Conservation (phyloP, 1,140 invertebrate species). For the Drosophila biarmipes region DNA sequence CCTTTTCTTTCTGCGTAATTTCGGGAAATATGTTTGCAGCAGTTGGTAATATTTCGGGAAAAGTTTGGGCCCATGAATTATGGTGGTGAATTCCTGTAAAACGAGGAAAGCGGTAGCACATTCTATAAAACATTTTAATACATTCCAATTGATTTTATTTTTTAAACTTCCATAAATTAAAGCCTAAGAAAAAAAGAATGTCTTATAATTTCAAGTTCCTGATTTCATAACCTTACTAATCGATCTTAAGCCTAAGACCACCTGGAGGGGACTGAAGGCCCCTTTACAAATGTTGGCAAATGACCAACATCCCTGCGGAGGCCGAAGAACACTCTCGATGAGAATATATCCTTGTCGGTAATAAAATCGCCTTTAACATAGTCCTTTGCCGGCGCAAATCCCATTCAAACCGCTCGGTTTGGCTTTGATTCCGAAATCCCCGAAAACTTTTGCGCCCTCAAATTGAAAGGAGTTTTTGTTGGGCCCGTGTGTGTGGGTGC, state of each 20-base stretch:
- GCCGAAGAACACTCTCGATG: slow-evolving; percentile 6
- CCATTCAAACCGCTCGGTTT: slow-evolving; percentile 51
- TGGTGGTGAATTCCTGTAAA: neutral
- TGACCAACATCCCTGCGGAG: slow-evolving; percentile 29
- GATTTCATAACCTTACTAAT: neutral
- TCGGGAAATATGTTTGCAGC: slow-evolving; percentile 10
- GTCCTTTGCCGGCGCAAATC: slow-evolving; percentile 53
- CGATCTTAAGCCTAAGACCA: neutral
- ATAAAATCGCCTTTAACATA: slow-evolving; percentile 49
- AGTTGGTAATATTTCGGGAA: slow-evolving; percentile 8
- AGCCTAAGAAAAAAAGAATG: neutral
- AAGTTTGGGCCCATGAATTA: slow-evolving; percentile 31
- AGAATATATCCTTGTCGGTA: slow-evolving; percentile 41
- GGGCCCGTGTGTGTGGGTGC: slow-evolving; percentile 10
- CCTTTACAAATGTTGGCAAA: slow-evolving; percentile 17
- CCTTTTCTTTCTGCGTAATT: slow-evolving; percentile 43
- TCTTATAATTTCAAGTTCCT: neutral
- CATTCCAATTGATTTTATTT: neutral
- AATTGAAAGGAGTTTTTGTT: slow-evolving; percentile 46
- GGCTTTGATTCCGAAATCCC: slow-evolving; percentile 44
- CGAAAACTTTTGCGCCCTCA: slow-evolving; percentile 53
- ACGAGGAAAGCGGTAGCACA: neutral
- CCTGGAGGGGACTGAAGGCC: neutral
- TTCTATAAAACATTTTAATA: neutral
- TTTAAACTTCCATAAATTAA: no score